Percentiles rank a stretch among this genome's conserved stretches.
phyloP scores from a whole-genome alignment of 2,888 invertebrate genomes.

The Andricus curvator region DNA sequence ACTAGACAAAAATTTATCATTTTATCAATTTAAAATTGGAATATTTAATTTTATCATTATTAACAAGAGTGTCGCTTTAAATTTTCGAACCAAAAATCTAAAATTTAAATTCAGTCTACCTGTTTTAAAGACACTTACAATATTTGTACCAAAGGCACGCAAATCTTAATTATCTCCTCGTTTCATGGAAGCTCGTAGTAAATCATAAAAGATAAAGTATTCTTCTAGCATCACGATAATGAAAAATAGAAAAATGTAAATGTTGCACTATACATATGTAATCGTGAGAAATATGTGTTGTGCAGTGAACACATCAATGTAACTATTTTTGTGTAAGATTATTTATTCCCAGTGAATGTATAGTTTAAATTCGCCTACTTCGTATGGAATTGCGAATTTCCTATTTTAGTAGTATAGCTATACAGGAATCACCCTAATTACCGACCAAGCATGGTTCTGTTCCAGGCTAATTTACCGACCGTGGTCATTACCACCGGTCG shows the following conservation, averaged over 20 bases:
- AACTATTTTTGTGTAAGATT: constrained; percentile 3
- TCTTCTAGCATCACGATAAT: constrained; percentile 1
- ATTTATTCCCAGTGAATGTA: constrained; percentile 25
- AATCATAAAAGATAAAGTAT: background rate
- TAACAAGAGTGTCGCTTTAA: background rate
- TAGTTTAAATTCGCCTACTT: background rate
- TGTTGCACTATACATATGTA: background rate
- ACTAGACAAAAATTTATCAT: background rate
- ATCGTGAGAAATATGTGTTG: background rate
- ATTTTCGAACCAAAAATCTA: background rate
- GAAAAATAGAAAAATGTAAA: background rate
- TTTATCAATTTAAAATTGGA: background rate
- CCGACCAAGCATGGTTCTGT: too few relatives aligned
- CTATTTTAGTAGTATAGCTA: too few relatives aligned
- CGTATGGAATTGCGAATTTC: background rate
- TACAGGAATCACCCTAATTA: too few relatives aligned
- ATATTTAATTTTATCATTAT: background rate
- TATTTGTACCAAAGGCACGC: background rate
- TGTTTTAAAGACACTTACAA: background rate
- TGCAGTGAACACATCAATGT: background rate
- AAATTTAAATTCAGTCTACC: background rate
- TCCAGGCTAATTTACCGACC: too few relatives aligned
- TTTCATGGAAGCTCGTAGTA: background rate
- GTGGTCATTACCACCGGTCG: too few relatives aligned
- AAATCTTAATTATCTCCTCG: background rate